These are phyloP conservation scores for Myotis davidii DNA, from an alignment of 2,113 vertebrate species.

Conservation along the genomic window DNA sequence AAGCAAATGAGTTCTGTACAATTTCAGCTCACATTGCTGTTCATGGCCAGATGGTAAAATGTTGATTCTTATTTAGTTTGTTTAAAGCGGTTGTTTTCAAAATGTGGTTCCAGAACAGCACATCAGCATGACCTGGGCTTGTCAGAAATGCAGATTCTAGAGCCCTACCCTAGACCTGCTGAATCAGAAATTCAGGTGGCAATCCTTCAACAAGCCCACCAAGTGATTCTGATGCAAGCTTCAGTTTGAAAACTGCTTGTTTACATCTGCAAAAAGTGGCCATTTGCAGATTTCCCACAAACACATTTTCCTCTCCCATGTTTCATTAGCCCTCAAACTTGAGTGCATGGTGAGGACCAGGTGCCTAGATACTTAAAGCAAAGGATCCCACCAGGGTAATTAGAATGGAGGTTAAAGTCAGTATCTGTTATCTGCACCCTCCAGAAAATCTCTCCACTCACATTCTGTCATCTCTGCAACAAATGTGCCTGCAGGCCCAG, in stretches of 20 bases:
- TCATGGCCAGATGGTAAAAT: background rate
- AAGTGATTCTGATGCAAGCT: background rate
- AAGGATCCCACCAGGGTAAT: background rate
- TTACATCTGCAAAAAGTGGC: background rate
- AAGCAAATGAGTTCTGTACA: rapidly evolving
- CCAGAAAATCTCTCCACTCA: background rate
- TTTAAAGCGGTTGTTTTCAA: background rate
- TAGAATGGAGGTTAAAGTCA: background rate
- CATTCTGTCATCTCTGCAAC: background rate
- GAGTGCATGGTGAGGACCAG: background rate
- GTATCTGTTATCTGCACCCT: background rate
- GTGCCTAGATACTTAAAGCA: background rate
- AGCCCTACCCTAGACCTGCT: background rate
- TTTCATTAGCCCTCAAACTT: background rate
- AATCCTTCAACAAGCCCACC: background rate
- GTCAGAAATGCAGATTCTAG: background rate
- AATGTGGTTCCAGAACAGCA: background rate
- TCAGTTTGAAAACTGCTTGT: background rate
- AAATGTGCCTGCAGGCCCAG: too few species aligned
- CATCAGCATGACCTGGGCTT: background rate
- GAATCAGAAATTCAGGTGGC: background rate
- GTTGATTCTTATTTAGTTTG: background rate
- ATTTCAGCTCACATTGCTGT: background rate
- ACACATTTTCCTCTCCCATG: background rate
- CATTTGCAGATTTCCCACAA: background rate